Evolutionary conservation across 2,797 vertebrate species (phyloP), one percentile per base, ranked within the genome.

Genomic region (Sparus aurata): DNA sequence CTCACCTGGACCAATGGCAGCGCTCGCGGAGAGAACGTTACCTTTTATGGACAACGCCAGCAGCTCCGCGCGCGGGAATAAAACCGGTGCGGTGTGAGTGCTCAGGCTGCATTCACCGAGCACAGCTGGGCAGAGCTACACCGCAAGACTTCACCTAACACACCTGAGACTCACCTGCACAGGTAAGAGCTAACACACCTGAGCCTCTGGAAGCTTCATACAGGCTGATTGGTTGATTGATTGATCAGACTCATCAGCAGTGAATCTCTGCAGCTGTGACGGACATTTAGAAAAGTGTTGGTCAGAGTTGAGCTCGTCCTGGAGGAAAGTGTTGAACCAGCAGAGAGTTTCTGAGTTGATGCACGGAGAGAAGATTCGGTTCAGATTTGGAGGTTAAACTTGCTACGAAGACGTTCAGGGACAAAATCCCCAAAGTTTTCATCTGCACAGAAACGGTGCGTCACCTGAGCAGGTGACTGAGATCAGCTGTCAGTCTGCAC

Each of bases 1-100:
- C 50, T 78, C 88, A 86, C 81, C 80, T 89, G 87, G 5, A 75
- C 85, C 83, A 89, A 89, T 87, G 22, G 73, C 59, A 59, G 46
- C 46, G 4, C 12, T 0, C 0, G 69, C 45, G 69, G 22, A 61
- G 34, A 47, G 38, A 85, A 82, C 60, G 3, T 82, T 85, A 11
- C 88, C 88, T 90, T 90, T 80, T 84, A 80, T 75, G 88, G 86
- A 53, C 25, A 85, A 75, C 52, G 76, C 79, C 25, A 54, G 57
- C 16, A 1, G 68, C 2, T 55, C 64, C 20, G 41, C 38, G 16
- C 16, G n/a, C 27, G 61, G 1, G 1, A 5, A 82, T 85, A 87
- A 87, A 89, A 4, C 57, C 65, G 18, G 38, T 3, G 55, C 5
- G 4, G 11, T 15, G 12, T 1, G 0, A 8, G 13, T 16, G 1